Percentiles rank a stretch among this genome's conserved stretches.
phyloP scores from a whole-genome alignment of 2,113 vertebrate genomes.

The Phasianus colchicus region DNA sequence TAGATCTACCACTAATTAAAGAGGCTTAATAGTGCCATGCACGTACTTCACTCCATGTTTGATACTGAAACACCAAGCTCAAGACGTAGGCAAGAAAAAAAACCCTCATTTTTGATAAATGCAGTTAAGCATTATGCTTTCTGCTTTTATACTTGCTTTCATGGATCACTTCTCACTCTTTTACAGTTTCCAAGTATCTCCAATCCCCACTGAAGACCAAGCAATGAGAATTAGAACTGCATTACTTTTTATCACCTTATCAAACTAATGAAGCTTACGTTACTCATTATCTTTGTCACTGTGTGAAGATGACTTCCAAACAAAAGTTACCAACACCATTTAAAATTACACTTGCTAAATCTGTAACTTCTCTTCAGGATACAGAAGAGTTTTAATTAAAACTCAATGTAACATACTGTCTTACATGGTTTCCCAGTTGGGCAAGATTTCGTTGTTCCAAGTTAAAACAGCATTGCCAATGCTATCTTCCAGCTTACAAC shows the following conservation, averaged over 20 bases:
- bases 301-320: neutral
- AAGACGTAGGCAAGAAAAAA: neutral
- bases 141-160: neutral
- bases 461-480: slow-evolving; percentile 89
- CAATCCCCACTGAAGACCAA: neutral
- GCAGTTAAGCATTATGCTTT: neutral
- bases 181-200: neutral
- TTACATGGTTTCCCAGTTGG: slow-evolving; percentile 92
- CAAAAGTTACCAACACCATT: neutral
- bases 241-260: neutral
- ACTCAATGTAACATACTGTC: slow-evolving; percentile 65
- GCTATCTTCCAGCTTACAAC: slow-evolving; percentile 91
- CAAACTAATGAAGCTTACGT: neutral
- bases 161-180: neutral
- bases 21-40: neutral
- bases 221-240: neutral
- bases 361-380: neutral
- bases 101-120: neutral
- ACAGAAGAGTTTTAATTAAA: neutral
- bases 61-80: neutral
- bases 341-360: neutral
- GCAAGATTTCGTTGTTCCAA: slow-evolving; percentile 93
- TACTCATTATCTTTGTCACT: neutral
- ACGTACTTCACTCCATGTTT: neutral
- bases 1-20: neutral